A percentile compares a stretch with the other conserved stretches of the same genome.
Evolutionary conservation across 2,888 invertebrate genomes (phyloP).

Genomic region (Cryptocephalus moraei): DNA sequence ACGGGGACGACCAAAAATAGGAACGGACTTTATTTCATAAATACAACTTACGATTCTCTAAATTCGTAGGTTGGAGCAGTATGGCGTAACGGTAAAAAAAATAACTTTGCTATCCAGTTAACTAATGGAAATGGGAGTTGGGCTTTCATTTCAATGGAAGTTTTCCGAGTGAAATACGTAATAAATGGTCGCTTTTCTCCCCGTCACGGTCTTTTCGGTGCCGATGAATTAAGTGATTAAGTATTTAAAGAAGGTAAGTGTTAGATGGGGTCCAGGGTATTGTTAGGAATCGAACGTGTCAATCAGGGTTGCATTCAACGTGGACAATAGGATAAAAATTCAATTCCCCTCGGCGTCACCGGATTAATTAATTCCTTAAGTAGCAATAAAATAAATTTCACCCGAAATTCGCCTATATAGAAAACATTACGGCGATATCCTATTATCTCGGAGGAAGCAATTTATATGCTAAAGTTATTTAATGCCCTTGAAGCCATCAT

Average conservation of each 20-base stretch:
- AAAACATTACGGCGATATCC: too few relatives aligned
- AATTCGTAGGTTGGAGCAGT: too few relatives aligned
- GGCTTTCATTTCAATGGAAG: constrained; percentile 5
- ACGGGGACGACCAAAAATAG: too few relatives aligned
- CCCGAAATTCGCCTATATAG: not conserved
- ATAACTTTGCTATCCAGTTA: constrained; percentile 18
- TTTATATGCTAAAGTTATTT: constrained; percentile 8
- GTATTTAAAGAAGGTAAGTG: constrained; percentile 33
- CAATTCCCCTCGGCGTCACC: too few relatives aligned
- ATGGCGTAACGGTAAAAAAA: too few relatives aligned
- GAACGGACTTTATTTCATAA: too few relatives aligned
- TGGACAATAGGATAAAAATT: too few relatives aligned
- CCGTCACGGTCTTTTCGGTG: not conserved
- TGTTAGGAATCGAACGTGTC: constrained; percentile 12
- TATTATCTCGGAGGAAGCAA: not conserved
- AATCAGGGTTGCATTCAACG: constrained; percentile 5
- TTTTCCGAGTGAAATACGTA: not conserved
- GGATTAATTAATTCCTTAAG: too few relatives aligned
- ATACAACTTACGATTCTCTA: too few relatives aligned
- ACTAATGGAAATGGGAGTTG: constrained; percentile 25
- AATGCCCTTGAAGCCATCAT: constrained; percentile 6
- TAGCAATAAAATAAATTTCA: not conserved
- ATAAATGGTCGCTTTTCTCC: not conserved
- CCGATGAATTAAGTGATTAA: constrained; percentile 22
- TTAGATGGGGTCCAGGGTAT: constrained; percentile 27